Conservation (phyloP, 2,797 vertebrate genomes). For the Pantherophis vulpinus region DNA sequence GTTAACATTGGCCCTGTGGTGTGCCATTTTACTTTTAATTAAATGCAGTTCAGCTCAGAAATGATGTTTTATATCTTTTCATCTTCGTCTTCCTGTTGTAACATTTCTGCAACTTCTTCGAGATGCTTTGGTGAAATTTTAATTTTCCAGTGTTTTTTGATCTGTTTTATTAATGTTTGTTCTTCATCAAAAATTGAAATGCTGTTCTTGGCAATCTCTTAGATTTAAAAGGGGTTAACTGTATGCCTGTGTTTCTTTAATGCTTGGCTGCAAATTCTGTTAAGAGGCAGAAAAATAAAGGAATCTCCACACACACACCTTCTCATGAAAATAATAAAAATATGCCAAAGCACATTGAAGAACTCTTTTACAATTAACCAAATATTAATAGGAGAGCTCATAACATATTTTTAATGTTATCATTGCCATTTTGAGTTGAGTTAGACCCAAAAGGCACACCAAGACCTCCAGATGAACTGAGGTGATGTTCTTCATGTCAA, state of each 20-base stretch:
- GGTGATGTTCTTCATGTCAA: background rate
- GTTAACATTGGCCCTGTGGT: conserved; percentile 28
- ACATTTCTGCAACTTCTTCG: conserved; percentile 17
- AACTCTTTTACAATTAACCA: background rate
- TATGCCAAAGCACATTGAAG: background rate
- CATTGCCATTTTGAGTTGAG: background rate
- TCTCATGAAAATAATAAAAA: background rate
- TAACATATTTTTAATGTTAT: background rate
- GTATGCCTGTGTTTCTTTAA: background rate
- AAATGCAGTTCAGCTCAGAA: conserved; percentile 25
- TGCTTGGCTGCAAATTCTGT: conserved; percentile 30
- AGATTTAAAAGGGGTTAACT: conserved; percentile 59
- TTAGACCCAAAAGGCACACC: background rate
- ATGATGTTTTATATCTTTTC: conserved; percentile 25
- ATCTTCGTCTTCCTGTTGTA: background rate
- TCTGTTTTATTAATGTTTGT: conserved; percentile 47
- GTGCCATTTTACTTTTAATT: conserved; percentile 33
- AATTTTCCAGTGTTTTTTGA: conserved; percentile 28
- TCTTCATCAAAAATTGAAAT: conserved; percentile 53
- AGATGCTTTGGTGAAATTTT: conserved; percentile 38
- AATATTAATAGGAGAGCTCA: background rate
- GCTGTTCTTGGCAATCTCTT: conserved; percentile 43
- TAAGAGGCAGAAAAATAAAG: conserved; percentile 12
- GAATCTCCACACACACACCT: background rate
- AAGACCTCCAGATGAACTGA: background rate